Evolutionary conservation across 2,113 vertebrate genomes (phyloP), one percentile per base, ranked within the genome.

Genomic region (Bubalus kerabau): DNA sequence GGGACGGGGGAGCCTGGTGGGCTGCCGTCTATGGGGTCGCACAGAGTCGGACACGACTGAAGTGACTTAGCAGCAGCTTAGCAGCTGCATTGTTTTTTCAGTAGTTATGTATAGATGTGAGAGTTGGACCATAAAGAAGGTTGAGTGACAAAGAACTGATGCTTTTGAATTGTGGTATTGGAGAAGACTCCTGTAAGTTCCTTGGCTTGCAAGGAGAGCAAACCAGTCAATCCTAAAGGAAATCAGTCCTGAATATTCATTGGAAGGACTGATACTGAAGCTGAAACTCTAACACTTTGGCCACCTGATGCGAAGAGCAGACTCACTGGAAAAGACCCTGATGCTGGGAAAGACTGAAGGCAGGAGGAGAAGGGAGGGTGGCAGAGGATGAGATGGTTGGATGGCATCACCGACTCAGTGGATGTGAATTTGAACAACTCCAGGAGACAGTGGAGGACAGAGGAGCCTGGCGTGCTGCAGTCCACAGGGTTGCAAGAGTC

Each of bases 1-100:
- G 59, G 59, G 59, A 28, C 1, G 5, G 26, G 59, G 59, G 0
- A 60, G 11, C 59, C 59, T 60, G 26, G 26, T 28, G 59, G 59
- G 59, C 26, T 60, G 59, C 59, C 1, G 1, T 28, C 59, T 60
- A 5, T 60, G 59, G 59, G 59, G 59, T 60, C 12, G 5, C 59
- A 60, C 59, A 60, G 59, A 28, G 26, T 60, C 5, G 0, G 26
- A 60, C 59, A 60, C 1, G 12, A 60, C 59, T 60, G 59, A 14
- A 0, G 5, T 1, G 26, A 60, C 26, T 6, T 6, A 2, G 0
- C 59, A 26, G 56, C 23, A 60, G 59, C 59, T 60, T 60, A 60
- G 59, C 10, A 60, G 59, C 59, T 5, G 26, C 59, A 28, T 60
- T 6, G 14, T 10, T n/a, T 67, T n/a, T 10, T 10, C 32, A 67